Evolutionary conservation across 2,888 invertebrate species (phyloP), one percentile per base, ranked within the genome.

Genomic region (Polia nebulosa): DNA sequence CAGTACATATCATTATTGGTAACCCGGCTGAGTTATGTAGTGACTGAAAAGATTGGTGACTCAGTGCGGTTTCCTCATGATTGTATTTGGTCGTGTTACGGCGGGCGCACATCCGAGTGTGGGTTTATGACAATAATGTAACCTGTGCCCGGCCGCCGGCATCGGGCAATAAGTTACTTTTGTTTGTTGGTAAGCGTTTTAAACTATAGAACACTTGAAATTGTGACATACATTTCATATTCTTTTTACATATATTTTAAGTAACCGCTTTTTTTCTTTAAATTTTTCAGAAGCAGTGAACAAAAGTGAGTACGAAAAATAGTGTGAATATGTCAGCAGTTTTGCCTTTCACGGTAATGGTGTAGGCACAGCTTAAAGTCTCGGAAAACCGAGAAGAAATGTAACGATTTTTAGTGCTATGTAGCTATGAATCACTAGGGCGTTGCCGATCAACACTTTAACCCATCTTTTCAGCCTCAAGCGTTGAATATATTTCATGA

Each of bases 111-210:
- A 86, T 82, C 84, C 67, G 60, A 85, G 87, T 82, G 87, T 86
- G 83, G 84, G 85, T 85, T 85, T 85, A 88, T 87, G 89, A 87
- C 91, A 92, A 91, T 89, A 82, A 91, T 91, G 91, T 92, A 91
- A 90, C 91, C 91, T 92, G 90, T 86, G 89, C 86, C 81, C 88
- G 87, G 89, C 89, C 90, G 89, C 85, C 87, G 90, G 91, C 90
- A 88, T 90, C 90, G 80, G 80, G 89, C 89, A 91, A 90, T 93
- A 92, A 90, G 86, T 92, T 88, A 92, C 89, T 91, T 92, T 92
- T 93, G 92, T 92, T 92, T 93, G 91, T 92, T 92, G 90, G 90
- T 90, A 90, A 91, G 89, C 87, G 86, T 90, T 91, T 91, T 88
- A 90, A 92, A 91, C 87, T 91, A 91, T 90, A 92, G 92, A 86